Percentiles rank a stretch among this genome's conserved stretches.
Conservation (phyloP, 2,113 vertebrate species). For the Struthidea cinerea region DNA sequence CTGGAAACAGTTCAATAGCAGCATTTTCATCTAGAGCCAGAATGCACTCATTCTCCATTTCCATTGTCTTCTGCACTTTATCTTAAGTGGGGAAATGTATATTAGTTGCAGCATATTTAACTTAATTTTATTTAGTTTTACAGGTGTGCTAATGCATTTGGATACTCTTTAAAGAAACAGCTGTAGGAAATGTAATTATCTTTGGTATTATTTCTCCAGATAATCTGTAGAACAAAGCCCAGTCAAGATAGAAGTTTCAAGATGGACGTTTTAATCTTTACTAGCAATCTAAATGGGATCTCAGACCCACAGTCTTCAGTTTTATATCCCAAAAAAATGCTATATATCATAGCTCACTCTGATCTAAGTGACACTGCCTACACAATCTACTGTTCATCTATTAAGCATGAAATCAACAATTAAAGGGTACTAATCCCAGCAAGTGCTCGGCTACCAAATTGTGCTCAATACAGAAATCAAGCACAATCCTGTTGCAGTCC, state of each 20-base stretch:
- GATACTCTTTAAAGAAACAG: constrained; percentile 33
- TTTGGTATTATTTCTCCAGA: constrained; percentile 11
- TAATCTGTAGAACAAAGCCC: constrained; percentile 37
- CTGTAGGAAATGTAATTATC: constrained; percentile 34
- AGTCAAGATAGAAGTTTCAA: constrained; percentile 14
- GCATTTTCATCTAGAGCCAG: constrained; percentile 74
- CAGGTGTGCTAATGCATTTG: constrained; percentile 43
- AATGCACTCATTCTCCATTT: constrained; percentile 45
- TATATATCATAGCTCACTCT: background rate
- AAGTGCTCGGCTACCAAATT: background rate
- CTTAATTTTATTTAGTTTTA: constrained; percentile 53
- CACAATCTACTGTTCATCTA: background rate
- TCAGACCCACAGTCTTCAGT: background rate
- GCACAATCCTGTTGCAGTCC: background rate
- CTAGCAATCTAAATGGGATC: constrained; percentile 49
- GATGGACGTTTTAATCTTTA: constrained; percentile 47
- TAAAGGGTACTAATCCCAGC: background rate
- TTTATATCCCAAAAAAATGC: background rate
- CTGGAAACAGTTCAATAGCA: constrained; percentile 73
- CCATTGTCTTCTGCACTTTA: constrained; percentile 60
- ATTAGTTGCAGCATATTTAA: constrained; percentile 28
- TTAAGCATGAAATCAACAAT: background rate
- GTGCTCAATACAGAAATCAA: background rate
- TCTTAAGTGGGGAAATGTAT: constrained; percentile 38
- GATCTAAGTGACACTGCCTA: background rate